Evolutionary conservation across 64 coral and sea anemone species (phyloP).

Genomic region (Porites australiensis): DNA sequence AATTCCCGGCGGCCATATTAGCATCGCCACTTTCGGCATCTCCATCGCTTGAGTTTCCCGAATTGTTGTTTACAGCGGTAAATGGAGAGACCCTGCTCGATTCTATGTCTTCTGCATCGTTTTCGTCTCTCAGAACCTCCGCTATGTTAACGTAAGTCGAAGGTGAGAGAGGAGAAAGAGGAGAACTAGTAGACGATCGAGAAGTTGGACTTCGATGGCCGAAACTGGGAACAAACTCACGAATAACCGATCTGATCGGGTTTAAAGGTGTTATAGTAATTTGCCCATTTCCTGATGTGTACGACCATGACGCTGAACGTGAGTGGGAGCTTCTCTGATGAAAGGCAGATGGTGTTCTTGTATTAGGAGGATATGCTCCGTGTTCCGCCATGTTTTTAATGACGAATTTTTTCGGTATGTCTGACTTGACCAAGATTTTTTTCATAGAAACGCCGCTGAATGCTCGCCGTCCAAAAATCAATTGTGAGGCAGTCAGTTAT

Average conservation of each 20-base stretch:
- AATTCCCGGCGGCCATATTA: constrained; percentile 56
- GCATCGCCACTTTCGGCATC: constrained; percentile 14
- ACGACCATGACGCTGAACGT: constrained; percentile 95
- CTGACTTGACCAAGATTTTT: not conserved
- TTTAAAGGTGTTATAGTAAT: constrained; percentile 88
- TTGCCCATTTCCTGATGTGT: constrained; percentile 95
- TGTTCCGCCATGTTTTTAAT: constrained; percentile 37
- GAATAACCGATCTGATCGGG: constrained; percentile 93
- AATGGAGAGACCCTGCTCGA: constrained; percentile 30
- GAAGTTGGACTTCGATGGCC: constrained; percentile 60
- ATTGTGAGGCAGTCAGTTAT: no score
- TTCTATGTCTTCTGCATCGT: constrained; percentile 68
- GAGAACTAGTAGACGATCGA: constrained; percentile 76
- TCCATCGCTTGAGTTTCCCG: constrained; percentile 85
- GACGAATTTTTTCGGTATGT: not conserved
- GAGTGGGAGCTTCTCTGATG: constrained; percentile 91
- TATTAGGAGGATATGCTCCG: not conserved
- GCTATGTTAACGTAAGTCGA: constrained; percentile 92
- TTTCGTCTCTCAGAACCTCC: constrained; percentile 70
- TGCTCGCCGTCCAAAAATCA: no score
- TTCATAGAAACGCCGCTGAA: constrained; percentile 13
- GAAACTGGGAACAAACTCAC: constrained; percentile 98
- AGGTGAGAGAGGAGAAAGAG: constrained; percentile 86
- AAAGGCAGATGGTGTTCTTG: constrained; percentile 34
- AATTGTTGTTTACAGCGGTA: constrained; percentile 74